Percentiles rank a stretch among this genome's conserved stretches.
phyloP scores from a whole-genome alignment of 2,888 invertebrate genomes.

The Epinotia nisella region DNA sequence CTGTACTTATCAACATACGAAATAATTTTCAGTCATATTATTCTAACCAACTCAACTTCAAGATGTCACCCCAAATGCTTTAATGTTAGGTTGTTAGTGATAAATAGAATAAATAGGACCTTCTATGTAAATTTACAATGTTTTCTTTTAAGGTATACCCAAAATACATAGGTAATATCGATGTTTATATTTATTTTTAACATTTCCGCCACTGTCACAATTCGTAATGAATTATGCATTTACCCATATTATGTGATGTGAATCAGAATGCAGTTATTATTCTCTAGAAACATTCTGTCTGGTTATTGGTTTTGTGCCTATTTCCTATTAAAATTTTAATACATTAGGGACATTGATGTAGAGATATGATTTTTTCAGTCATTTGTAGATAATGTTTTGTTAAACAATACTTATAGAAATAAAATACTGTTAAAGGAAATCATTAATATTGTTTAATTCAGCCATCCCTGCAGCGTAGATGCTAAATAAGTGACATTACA shows the following conservation, averaged over 20 bases:
- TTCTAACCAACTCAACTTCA: conserved; percentile 31
- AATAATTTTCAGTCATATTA: conserved; percentile 40
- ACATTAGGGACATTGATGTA: conserved; percentile 51
- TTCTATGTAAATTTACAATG: conserved; percentile 53
- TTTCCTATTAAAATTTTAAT: conserved; percentile 53
- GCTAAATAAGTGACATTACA: too few species aligned
- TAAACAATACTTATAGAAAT: conserved; percentile 65
- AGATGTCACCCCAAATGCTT: conserved; percentile 70
- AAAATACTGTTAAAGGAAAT: conserved; percentile 53
- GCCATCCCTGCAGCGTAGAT: not conserved
- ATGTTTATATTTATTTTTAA: conserved; percentile 29
- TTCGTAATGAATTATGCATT: conserved; percentile 37
- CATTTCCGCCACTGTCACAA: conserved; percentile 17
- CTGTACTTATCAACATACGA: conserved; percentile 45
- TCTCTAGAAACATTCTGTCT: conserved; percentile 7
- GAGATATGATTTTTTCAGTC: conserved; percentile 51
- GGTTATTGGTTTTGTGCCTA: conserved; percentile 24
- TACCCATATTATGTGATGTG: conserved; percentile 20
- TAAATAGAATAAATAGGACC: conserved; percentile 55
- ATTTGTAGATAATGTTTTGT: conserved; percentile 75
- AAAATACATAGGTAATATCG: conserved; percentile 6
- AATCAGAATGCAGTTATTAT: conserved; percentile 23
- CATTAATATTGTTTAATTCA: not conserved
- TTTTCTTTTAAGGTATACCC: conserved; percentile 48
- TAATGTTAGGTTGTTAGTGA: conserved; percentile 75